phyloP scores from a whole-genome alignment of 2,797 vertebrate genomes.

The Muraenolepis orangiensis region DNA sequence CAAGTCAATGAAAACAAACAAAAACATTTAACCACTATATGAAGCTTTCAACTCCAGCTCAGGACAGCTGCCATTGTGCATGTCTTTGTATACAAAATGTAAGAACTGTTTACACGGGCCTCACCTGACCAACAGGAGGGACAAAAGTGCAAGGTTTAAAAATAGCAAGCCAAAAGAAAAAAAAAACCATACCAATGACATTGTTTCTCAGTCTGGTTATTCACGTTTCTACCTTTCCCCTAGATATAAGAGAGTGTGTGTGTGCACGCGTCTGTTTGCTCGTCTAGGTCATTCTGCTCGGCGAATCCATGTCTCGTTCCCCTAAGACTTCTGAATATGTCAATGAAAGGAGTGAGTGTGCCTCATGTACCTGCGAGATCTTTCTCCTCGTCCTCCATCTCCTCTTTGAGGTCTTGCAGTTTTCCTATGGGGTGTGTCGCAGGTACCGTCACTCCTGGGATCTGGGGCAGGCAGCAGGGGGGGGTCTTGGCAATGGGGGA shows the following conservation, averaged over 20 bases:
- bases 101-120: not conserved
- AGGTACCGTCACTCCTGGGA: slow-evolving; percentile 83
- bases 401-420: slow-evolving; percentile 89
- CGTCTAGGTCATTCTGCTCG: not conserved
- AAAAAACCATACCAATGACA: not conserved
- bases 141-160: not conserved
- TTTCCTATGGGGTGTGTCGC: slow-evolving; percentile 78
- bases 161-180: not conserved
- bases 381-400: slow-evolving; percentile 82
- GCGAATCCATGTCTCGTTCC: not conserved
- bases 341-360: not conserved
- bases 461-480: slow-evolving; percentile 89
- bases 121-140: not conserved
- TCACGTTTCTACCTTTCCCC: not conserved
- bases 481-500: slow-evolving; percentile 84
- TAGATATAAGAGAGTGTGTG: not conserved
- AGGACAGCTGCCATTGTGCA: not conserved
- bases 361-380: slow-evolving; percentile 79
- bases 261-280: not conserved
- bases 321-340: not conserved
- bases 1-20: not conserved
- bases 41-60: not conserved
- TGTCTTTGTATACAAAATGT: not conserved
- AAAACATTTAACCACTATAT: not conserved
- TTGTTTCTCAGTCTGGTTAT: not conserved